Evolutionary conservation across 2,797 vertebrate species (phyloP).

Genomic region (Podarcis lilfordi): DNA sequence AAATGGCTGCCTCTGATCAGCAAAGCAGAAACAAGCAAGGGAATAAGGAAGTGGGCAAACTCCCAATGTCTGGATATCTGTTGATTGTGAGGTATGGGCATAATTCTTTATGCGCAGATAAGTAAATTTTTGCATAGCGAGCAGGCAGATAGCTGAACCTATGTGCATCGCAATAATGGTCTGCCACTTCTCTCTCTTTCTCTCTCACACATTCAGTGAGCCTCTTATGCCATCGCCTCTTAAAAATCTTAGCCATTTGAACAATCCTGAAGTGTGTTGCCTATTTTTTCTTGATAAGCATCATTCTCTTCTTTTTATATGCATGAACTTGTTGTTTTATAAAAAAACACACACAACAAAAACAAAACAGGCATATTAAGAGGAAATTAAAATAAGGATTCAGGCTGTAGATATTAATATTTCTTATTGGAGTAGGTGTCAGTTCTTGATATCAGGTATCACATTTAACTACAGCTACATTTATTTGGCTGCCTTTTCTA

Average conservation of each 20-base stretch:
- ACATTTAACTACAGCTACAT: background rate
- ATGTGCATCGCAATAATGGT: background rate
- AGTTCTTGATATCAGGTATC: background rate
- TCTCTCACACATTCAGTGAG: background rate
- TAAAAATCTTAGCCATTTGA: background rate
- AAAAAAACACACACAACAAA: background rate
- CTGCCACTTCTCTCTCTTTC: background rate
- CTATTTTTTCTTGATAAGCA: background rate
- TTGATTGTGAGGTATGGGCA: too few species aligned
- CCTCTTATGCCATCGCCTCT: too few species aligned
- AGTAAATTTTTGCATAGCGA: too few species aligned
- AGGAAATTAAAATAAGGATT: background rate
- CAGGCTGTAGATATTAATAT: background rate
- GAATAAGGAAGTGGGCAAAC: too few species aligned
- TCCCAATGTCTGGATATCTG: too few species aligned
- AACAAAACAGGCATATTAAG: background rate
- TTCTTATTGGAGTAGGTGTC: background rate
- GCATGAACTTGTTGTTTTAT: background rate
- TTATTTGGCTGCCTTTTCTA: background rate
- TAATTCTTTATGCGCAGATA: too few species aligned
- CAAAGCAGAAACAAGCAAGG: too few species aligned
- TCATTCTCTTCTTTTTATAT: background rate
- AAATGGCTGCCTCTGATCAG: too few species aligned
- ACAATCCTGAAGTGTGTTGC: background rate
- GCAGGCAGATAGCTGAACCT: too few species aligned